Evolutionary conservation across 2,888 invertebrate genomes (phyloP), one percentile per base, ranked within the genome.

Genomic region (Chymomyza fuscimana): DNA sequence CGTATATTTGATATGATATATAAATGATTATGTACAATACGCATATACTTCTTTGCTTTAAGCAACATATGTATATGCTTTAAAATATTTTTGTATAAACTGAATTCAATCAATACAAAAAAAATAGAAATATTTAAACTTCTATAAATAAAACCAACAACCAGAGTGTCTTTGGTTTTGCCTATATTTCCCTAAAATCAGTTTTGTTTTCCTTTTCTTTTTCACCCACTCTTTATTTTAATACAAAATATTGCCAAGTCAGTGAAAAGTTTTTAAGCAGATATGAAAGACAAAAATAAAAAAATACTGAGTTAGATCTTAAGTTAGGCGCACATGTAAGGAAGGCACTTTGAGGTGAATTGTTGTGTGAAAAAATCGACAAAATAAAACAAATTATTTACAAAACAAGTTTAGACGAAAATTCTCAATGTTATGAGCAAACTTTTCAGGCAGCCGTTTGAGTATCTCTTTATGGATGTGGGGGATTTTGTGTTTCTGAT

Each of bases 321-420:
- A 60, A 59, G 63, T 59, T 29, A 61, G 25, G 16, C 19, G 1
- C 19, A 58, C 16, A 54, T 40, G 36, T 10, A 25, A 3, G 25
- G 25, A 64, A 60, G 80, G 77, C 74, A 75, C 86, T 83, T 83
- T 83, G 86, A 83, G 83, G 83, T 83, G 83, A 82, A 83, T 78
- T 83, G 86, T 83, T 83, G 83, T 87, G 83, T 83, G 73, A 83
- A 84, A 86, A 82, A 81, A 78, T 79, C 83, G 81, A 76, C 86
- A 83, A 85, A 85, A 86, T 88, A 88, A 85, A 85, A 88, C 81
- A 88, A 85, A 88, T 88, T 88, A 85, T 85, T 85, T 88, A 74
- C 87, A 88, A 56, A 85, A 88, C 85, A 85, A 85, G 80, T 81
- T 85, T 81, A 83, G 81, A 81, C 76, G 74, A 83, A 32, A 79